These are phyloP conservation scores for Argentina silus DNA, from an alignment of 2,797 vertebrate species.

Conservation along the genomic window DNA sequence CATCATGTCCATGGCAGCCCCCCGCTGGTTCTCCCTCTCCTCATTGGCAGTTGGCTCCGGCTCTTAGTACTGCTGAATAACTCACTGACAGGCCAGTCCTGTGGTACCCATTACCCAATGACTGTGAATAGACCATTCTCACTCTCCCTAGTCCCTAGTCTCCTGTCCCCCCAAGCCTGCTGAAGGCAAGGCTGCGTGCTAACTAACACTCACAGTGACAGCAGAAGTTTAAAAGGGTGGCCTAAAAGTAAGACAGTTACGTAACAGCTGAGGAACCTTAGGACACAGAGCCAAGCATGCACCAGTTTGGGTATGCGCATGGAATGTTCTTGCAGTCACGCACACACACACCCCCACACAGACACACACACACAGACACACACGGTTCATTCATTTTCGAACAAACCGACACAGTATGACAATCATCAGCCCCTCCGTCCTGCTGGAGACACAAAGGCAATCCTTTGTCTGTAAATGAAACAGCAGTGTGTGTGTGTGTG, in stretches of 20 bases:
- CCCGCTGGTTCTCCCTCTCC: not conserved
- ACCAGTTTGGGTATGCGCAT: not conserved
- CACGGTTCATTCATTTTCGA: conserved; percentile 20
- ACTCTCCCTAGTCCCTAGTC: conserved; percentile 8
- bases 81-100: conserved; percentile 45
- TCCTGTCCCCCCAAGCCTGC: not conserved
- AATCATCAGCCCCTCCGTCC: conserved; percentile 38
- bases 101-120: conserved; percentile 43
- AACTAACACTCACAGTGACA: not conserved
- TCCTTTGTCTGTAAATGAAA: conserved; percentile 10
- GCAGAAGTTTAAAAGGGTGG: not conserved
- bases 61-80: conserved; percentile 35
- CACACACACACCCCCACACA: conserved; percentile 8
- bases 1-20: not conserved
- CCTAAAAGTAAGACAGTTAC: not conserved
- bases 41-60: conserved; percentile 37
- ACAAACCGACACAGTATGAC: conserved; percentile 9
- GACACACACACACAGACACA: conserved; percentile 18
- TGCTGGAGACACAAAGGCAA: conserved; percentile 38
- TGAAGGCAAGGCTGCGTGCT: not conserved
- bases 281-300: not conserved
- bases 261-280: not conserved
- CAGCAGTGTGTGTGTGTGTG: conserved; percentile 19
- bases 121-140: conserved; percentile 31
- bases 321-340: not conserved